phyloP scores from a whole-genome alignment of 2,888 invertebrate genomes.

The Mesochorus sp. region DNA sequence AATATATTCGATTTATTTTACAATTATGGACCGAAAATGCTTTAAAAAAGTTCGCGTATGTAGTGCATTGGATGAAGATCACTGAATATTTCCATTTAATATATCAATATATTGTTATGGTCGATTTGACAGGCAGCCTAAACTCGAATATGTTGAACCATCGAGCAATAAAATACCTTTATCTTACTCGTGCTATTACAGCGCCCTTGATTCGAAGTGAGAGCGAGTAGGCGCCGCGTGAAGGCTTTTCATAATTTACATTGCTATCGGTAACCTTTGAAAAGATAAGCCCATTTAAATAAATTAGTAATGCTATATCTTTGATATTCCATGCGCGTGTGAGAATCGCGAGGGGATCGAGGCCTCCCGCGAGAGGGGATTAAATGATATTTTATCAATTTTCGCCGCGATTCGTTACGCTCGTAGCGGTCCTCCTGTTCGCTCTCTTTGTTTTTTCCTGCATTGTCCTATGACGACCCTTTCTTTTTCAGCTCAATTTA shows the following conservation, averaged over 20 bases:
- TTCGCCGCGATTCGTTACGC: slow-evolving; percentile 79
- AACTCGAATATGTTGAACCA: slow-evolving; percentile 69
- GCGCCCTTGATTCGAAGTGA: slow-evolving; percentile 77
- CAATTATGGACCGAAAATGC: too few relatives aligned
- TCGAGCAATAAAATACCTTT: slow-evolving; percentile 81
- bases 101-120: slow-evolving; percentile 15
- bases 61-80: not conserved
- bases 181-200: slow-evolving; percentile 81
- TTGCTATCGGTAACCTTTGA: slow-evolving; percentile 81
- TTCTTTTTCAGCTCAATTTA: not conserved
- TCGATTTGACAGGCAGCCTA: slow-evolving; percentile 36
- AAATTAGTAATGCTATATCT: slow-evolving; percentile 82
- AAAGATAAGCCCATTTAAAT: slow-evolving; percentile 82
- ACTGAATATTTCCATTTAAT: not conserved
- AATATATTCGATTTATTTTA: too few relatives aligned
- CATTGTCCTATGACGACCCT: not conserved
- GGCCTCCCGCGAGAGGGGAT: slow-evolving; percentile 67
- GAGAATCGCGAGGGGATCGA: slow-evolving; percentile 51
- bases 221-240: slow-evolving; percentile 51
- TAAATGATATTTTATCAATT: slow-evolving; percentile 82
- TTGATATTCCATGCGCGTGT: slow-evolving; percentile 59
- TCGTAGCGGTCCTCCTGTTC: slow-evolving; percentile 62
- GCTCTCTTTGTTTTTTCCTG: not conserved
- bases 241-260: slow-evolving; percentile 79
- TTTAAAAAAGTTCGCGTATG: too few relatives aligned